phyloP scores from a whole-genome alignment of 1,140 invertebrate species.

The Dendrolimus punctatus region DNA sequence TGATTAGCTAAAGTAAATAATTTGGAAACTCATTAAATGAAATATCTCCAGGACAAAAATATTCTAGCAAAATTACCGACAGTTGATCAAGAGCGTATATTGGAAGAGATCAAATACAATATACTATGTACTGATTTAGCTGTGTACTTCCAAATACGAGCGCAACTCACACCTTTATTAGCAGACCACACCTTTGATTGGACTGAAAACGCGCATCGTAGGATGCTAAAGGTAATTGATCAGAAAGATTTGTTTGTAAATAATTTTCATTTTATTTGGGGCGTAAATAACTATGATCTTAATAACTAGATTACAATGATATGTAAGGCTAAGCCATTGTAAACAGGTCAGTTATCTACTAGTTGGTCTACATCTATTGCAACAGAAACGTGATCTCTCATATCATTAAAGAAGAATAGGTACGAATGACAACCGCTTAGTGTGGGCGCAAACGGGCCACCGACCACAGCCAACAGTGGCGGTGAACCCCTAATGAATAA shows the following conservation, averaged over 20 bases:
- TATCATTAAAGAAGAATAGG: too few species aligned
- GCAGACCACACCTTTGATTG: slow-evolving; percentile 59
- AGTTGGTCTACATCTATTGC: too few species aligned
- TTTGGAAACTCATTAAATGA: background rate
- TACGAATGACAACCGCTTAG: too few species aligned
- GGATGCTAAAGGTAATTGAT: slow-evolving; percentile 55
- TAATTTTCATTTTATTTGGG: slow-evolving; percentile 1
- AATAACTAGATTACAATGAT: too few species aligned
- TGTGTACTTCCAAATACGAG: slow-evolving; percentile 66
- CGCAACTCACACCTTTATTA: slow-evolving; percentile 57
- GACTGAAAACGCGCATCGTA: slow-evolving; percentile 51
- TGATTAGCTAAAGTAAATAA: background rate
- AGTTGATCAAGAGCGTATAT: slow-evolving; percentile 36
- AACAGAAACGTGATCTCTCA: too few species aligned
- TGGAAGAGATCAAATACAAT: slow-evolving; percentile 67
- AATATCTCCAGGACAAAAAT: slow-evolving; percentile 41
- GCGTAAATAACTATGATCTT: too few species aligned
- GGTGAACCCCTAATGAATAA: too few species aligned
- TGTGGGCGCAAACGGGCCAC: too few species aligned
- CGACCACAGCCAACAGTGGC: too few species aligned
- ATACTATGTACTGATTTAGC: slow-evolving; percentile 74
- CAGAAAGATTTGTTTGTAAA: slow-evolving; percentile 1
- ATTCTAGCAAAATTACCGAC: slow-evolving; percentile 31
- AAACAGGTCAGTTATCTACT: too few species aligned
- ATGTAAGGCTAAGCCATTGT: too few species aligned